Percentiles rank a stretch among this genome's conserved stretches.
Conservation (phyloP, 1,140 invertebrate genomes). For the Eubasilissa regina region DNA sequence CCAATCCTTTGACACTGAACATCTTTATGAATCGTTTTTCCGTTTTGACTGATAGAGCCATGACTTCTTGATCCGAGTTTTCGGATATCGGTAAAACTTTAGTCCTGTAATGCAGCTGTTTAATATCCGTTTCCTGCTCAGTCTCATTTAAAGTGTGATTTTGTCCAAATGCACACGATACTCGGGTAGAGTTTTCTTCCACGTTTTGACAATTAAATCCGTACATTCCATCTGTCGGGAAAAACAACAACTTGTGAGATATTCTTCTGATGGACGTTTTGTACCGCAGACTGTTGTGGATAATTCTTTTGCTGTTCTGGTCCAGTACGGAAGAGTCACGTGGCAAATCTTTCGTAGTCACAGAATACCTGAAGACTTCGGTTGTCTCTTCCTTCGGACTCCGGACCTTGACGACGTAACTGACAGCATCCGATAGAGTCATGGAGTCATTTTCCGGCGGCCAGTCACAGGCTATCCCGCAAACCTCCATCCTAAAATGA, state of each 20-base stretch:
- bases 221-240: constrained; percentile 73
- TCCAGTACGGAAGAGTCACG: constrained; percentile 66
- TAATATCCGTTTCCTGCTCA: not conserved
- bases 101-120: constrained; percentile 31
- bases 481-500: constrained; percentile 68
- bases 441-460: constrained; percentile 48
- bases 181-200: constrained; percentile 44
- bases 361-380: constrained; percentile 65
- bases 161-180: constrained; percentile 50
- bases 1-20: constrained; percentile 39
- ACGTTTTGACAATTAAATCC: constrained; percentile 46
- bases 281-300: constrained; percentile 75
- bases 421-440: constrained; percentile 63
- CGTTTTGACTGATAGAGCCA: constrained; percentile 39
- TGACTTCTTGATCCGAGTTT: constrained; percentile 12
- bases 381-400: constrained; percentile 67
- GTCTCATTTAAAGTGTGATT: constrained; percentile 30
- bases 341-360: constrained; percentile 63
- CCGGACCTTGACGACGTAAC: constrained; percentile 73
- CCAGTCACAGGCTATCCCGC: constrained; percentile 76
- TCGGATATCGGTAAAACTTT: constrained; percentile 43
- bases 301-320: constrained; percentile 71
- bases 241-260: constrained; percentile 74
- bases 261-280: constrained; percentile 74
- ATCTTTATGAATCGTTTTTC: constrained; percentile 19